phyloP scores from a whole-genome alignment of 2,888 invertebrate genomes.

The Nineta flava region DNA sequence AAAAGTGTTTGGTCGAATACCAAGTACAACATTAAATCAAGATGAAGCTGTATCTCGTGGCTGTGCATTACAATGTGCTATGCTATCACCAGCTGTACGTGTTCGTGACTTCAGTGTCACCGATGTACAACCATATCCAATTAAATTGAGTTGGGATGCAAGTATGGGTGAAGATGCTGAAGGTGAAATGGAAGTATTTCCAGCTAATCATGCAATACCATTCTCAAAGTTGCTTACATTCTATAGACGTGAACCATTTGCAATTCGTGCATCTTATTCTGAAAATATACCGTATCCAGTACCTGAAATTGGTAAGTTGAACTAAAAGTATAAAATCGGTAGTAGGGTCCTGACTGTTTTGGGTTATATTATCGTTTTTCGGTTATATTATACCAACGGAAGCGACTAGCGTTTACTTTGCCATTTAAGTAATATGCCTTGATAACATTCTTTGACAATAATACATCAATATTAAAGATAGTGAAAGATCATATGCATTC shows the following conservation, averaged over 20 bases:
- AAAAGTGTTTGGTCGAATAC: conserved; percentile 67
- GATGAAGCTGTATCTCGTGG: conserved; percentile 97
- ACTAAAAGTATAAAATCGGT: no score
- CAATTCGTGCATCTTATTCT: conserved; percentile 70
- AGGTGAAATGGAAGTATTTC: conserved; percentile 85
- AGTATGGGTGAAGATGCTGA: conserved; percentile 38
- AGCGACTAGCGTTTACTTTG: no score
- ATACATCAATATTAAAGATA: no score
- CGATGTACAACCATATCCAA: conserved; percentile 82
- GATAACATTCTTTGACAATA: no score
- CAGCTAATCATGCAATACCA: conserved; percentile 76
- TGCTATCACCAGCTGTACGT: conserved; percentile 91
- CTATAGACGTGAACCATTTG: conserved; percentile 77
- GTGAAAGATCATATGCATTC: no score
- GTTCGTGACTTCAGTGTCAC: conserved; percentile 90
- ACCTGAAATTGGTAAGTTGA: conserved; percentile 60
- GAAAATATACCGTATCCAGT: conserved; percentile 61
- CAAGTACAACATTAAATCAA: conserved; percentile 92
- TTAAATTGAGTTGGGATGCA: conserved; percentile 62
- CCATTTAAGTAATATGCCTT: no score
- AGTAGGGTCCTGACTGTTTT: no score
- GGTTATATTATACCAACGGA: neutral
- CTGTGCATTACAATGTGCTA: conserved; percentile 92
- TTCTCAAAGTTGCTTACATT: conserved; percentile 91
- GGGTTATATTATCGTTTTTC: neutral